phyloP scores from a whole-genome alignment of 2,888 invertebrate genomes.

The Pycnomerus fuliginosus region DNA sequence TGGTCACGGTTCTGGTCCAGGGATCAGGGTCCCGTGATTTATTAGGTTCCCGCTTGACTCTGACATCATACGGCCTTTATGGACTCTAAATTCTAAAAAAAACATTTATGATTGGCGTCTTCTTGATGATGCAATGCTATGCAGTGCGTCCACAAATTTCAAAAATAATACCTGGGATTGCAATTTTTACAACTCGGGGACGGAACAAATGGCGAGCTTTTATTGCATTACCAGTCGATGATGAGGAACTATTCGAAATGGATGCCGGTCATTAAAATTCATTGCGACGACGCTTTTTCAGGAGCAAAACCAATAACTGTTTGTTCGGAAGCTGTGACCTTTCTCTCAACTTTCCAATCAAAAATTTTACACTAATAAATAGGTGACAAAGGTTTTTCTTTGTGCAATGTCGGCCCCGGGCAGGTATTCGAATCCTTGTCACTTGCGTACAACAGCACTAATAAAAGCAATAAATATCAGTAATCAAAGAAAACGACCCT shows the following conservation, averaged over 20 bases:
- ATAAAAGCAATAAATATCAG: too few relatives aligned
- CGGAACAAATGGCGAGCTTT: slow-evolving; percentile 18
- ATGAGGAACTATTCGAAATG: slow-evolving; percentile 21
- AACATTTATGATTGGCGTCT: slow-evolving; percentile 41
- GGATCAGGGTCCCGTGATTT: slow-evolving; percentile 30
- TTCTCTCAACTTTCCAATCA: too few relatives aligned
- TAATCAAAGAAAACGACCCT: too few relatives aligned
- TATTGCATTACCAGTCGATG: slow-evolving; percentile 16
- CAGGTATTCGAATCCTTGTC: too few relatives aligned
- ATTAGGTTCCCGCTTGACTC: slow-evolving; percentile 41
- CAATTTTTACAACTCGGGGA: too few relatives aligned
- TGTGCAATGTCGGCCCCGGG: too few relatives aligned
- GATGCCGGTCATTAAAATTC: slow-evolving; percentile 16
- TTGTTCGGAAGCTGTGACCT: too few relatives aligned
- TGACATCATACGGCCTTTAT: slow-evolving; percentile 43
- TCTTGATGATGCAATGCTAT: slow-evolving; percentile 35
- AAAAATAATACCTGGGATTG: too few relatives aligned
- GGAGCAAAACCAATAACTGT: too few relatives aligned
- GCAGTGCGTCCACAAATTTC: slow-evolving; percentile 12
- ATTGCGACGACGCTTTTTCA: slow-evolving; percentile 5
- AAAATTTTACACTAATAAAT: too few relatives aligned
- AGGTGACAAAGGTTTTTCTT: too few relatives aligned
- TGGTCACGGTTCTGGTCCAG: slow-evolving; percentile 20
- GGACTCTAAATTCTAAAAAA: slow-evolving; percentile 42
- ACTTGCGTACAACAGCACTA: too few relatives aligned